A percentile compares a stretch with the other conserved stretches of the same genome.
Evolutionary conservation across 2,113 vertebrate genomes (phyloP).

Genomic region (Porphyrio hochstetteri): DNA sequence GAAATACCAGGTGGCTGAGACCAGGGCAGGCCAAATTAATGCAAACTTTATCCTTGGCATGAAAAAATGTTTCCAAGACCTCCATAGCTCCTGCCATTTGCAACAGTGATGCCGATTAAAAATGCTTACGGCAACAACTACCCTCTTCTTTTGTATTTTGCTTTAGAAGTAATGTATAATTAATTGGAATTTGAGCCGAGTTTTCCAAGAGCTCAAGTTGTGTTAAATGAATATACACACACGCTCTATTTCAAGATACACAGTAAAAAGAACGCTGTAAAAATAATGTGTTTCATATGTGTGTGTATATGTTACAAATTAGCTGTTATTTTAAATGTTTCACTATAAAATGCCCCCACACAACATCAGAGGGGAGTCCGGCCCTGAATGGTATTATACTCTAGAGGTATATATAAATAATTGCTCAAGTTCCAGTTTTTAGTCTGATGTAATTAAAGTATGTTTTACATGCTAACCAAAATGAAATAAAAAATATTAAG

Average conservation of each 20-base stretch:
- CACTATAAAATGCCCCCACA: not conserved
- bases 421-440: constrained; percentile 27
- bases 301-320: constrained; percentile 55
- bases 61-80: not conserved
- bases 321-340: constrained; percentile 53
- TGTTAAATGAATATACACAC: constrained; percentile 11
- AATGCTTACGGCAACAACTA: not conserved
- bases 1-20: constrained; percentile 30
- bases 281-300: constrained; percentile 48
- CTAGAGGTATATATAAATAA: constrained; percentile 48
- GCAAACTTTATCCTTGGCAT: not conserved
- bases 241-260: constrained; percentile 20
- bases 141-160: not conserved
- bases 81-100: not conserved
- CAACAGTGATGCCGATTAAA: not conserved
- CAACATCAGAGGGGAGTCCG: constrained; percentile 16
- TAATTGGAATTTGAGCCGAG: not conserved
- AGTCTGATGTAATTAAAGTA: constrained; percentile 31
- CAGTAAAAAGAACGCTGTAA: constrained; percentile 35
- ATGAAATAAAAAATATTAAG: constrained; percentile 15
- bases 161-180: constrained; percentile 17
- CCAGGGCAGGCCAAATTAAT: not conserved
- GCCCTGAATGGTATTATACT: constrained; percentile 15
- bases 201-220: constrained; percentile 20
- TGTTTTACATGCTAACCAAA: constrained; percentile 17